Evolutionary conservation across 2,113 vertebrate genomes (phyloP), one percentile per base, ranked within the genome.

Genomic region (Notiomystis cincta): DNA sequence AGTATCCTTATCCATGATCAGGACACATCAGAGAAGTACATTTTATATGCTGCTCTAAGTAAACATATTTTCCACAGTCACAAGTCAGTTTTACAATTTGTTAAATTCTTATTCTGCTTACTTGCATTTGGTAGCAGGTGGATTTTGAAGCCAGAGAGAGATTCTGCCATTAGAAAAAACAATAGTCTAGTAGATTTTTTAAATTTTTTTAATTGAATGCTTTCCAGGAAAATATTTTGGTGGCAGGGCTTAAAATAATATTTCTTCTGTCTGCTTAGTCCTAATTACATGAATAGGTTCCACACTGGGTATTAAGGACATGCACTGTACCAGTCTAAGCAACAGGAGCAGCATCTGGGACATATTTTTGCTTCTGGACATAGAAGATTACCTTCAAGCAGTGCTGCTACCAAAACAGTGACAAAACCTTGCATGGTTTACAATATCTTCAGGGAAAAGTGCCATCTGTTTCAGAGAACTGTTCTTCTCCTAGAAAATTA

Each of bases 1-100:
- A 98, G 98, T 98, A 95, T 97, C 96, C 81, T 37, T 91, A 87
- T 47, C 87, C 81, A 44, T 73, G 30, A 33, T 77, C 79, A 86
- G 92, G 80, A 72, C 64, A 82, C 54, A 62, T 82, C 51, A 92
- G 66, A 91, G 95, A 79, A 95, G 80, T 33, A 61, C 47, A 50
- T 58, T 89, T 92, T 90, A 80, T 78, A 38, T 56, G 51, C 65
- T 94, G 72, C 93, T 96, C 80, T 87, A 77, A 85, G 17, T 90
- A 79, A 83, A 78, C 7, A 7, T 65, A 62, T 90, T 97, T 95
- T 95, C 85, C 82, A 95, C 72, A 81, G 89, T 92, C 93, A 90
- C 25, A 76, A 80, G 81, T 83, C 61, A 44, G 88, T 89, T 92
- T 94, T 87, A 65, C 11, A 28, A 44, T 81, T 96, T 89, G 64